Percentiles rank a stretch among this genome's conserved stretches.
phyloP scores from a whole-genome alignment of 2,113 vertebrate species.

The Percina caprodes region DNA sequence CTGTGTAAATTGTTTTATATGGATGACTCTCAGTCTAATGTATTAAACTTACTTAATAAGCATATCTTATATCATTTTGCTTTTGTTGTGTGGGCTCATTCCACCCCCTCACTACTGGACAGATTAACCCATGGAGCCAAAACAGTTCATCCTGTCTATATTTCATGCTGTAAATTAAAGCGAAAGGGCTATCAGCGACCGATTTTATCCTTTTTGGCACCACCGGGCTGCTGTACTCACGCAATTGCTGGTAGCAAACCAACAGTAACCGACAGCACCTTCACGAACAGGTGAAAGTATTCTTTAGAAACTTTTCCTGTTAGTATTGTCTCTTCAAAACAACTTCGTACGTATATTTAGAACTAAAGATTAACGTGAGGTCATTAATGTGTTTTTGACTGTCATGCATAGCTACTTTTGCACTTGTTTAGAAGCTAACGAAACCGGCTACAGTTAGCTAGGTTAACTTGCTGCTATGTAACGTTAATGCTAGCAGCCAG shows the following conservation, averaged over 20 bases:
- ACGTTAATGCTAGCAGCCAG: slow-evolving; percentile 39
- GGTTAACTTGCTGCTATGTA: slow-evolving; percentile 50
- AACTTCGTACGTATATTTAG: background rate
- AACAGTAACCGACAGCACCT: slow-evolving; percentile 7
- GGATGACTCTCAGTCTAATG: background rate
- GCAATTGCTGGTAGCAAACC: slow-evolving; percentile 45
- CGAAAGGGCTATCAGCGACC: background rate
- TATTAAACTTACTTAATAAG: slow-evolving; percentile 32
- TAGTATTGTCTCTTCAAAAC: background rate
- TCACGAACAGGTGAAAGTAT: slow-evolving; percentile 69
- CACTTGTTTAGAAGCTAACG: slow-evolving; percentile 62
- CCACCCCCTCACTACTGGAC: background rate
- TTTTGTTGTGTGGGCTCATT: background rate
- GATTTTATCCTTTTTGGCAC: slow-evolving; percentile 40
- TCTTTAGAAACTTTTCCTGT: slow-evolving; percentile 44
- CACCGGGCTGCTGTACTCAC: slow-evolving; percentile 63
- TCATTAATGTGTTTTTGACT: background rate
- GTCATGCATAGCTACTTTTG: slow-evolving; percentile 33
- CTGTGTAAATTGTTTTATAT: slow-evolving; percentile 18
- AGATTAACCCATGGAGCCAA: background rate
- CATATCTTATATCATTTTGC: background rate
- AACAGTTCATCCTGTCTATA: background rate
- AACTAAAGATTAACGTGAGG: background rate
- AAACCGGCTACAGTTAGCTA: slow-evolving; percentile 50
- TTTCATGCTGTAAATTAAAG: background rate